These are phyloP conservation scores for Semnornis frantzii DNA, from an alignment of 2,113 vertebrate species.

Conservation along the genomic window DNA sequence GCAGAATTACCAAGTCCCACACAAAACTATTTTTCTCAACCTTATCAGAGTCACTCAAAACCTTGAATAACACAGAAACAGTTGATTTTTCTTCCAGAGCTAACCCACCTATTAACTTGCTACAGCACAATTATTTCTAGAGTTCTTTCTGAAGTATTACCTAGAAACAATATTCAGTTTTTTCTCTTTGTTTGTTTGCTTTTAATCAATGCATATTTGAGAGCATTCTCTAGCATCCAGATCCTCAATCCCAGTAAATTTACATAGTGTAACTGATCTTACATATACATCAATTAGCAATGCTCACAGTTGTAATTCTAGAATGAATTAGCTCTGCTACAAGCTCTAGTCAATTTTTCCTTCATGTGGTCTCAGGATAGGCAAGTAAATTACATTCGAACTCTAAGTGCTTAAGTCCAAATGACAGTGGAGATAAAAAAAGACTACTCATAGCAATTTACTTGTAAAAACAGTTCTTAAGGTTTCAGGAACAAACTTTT, in stretches of 20 bases:
- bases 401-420: not conserved
- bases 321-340: not conserved
- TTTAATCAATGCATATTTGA: not conserved
- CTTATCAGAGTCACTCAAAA: not conserved
- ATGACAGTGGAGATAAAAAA: not conserved
- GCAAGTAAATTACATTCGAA: not conserved
- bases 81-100: not conserved
- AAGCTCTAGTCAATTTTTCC: not conserved
- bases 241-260: not conserved
- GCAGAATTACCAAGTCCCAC: too few relatives aligned
- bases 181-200: not conserved
- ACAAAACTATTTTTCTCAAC: not conserved
- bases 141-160: not conserved
- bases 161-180: not conserved
- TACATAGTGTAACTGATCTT: not conserved
- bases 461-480: not conserved
- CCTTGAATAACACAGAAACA: not conserved
- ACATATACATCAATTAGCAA: not conserved
- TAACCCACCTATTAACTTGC: not conserved
- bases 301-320: not conserved
- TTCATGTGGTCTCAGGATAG: not conserved
- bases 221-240: not conserved
- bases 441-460: not conserved
- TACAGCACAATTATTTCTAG: not conserved
- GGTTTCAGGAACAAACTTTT: not conserved